Percentiles rank a stretch among this genome's conserved stretches.
Conservation (phyloP, 2,888 invertebrate genomes). For the Aphidius colemani region DNA sequence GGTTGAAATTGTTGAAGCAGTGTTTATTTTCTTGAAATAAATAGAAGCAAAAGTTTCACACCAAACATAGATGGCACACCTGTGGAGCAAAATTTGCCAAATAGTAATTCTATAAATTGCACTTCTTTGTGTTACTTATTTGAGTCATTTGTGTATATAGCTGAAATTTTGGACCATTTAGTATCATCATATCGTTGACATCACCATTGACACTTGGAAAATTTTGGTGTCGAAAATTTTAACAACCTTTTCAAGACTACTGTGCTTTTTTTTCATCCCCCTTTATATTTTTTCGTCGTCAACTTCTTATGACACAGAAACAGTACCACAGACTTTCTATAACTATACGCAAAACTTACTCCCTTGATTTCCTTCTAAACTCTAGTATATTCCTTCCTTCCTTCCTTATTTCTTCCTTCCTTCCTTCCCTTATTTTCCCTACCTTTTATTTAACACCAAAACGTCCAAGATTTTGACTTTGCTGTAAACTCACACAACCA, state of each 20-base stretch:
- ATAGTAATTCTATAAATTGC: slow-evolving; percentile 40
- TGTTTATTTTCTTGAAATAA: slow-evolving; percentile 4
- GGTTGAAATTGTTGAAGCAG: background rate
- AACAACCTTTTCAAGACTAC: too few relatives aligned
- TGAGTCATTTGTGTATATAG: slow-evolving; percentile 9
- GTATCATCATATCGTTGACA: slow-evolving; percentile 54
- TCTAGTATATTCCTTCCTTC: slow-evolving; percentile 34
- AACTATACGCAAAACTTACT: slow-evolving; percentile 2
- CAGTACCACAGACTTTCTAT: slow-evolving; percentile 13
- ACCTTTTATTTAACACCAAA: slow-evolving; percentile 23
- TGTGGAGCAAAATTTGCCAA: slow-evolving; percentile 60
- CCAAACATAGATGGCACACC: slow-evolving; percentile 52
- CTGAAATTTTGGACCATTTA: slow-evolving; percentile 38
- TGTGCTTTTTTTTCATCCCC: too few relatives aligned
- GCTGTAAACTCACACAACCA: background rate
- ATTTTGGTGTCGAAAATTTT: slow-evolving; percentile 34
- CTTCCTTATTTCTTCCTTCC: slow-evolving; percentile 30
- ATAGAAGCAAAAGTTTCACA: background rate
- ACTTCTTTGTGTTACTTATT: background rate
- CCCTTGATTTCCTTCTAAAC: background rate
- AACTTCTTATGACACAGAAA: background rate
- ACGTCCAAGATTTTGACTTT: slow-evolving; percentile 23
- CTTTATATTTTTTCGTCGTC: too few relatives aligned
- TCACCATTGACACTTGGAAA: slow-evolving; percentile 44
- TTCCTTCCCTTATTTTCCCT: slow-evolving; percentile 26